Percentiles rank a stretch among this genome's conserved stretches.
Evolutionary conservation across 2,888 invertebrate species (phyloP).

Genomic region (Scaptomyza parva): DNA sequence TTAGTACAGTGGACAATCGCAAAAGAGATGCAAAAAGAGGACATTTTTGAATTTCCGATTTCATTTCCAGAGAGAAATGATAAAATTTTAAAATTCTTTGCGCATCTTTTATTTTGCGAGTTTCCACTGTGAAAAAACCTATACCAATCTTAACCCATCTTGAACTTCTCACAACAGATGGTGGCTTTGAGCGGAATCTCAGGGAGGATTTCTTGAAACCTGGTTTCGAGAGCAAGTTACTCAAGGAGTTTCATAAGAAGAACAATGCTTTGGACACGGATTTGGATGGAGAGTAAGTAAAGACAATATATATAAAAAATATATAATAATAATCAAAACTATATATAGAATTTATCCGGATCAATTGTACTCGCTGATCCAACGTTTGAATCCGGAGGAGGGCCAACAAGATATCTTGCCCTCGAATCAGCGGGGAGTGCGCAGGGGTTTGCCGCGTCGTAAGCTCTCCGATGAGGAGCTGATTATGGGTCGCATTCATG

Average conservation of each 20-base stretch:
- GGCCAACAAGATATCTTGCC: conserved; percentile 75
- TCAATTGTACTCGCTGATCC: conserved; percentile 83
- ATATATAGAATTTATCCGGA: conserved; percentile 81
- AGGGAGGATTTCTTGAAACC: conserved; percentile 87
- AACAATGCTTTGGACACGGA: conserved; percentile 85
- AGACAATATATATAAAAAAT: background rate
- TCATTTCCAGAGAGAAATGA: too few relatives aligned
- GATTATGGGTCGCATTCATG: conserved; percentile 84
- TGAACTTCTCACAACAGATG: conserved; percentile 41
- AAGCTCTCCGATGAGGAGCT: conserved; percentile 83
- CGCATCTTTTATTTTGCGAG: background rate
- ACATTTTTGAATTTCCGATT: too few relatives aligned
- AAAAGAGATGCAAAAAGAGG: background rate
- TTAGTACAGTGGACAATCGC: conserved; percentile 7
- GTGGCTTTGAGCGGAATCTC: conserved; percentile 82
- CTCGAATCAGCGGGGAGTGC: conserved; percentile 69
- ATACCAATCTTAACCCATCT: too few relatives aligned
- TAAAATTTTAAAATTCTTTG: too few relatives aligned
- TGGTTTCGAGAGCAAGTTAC: conserved; percentile 83
- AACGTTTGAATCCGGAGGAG: conserved; percentile 80
- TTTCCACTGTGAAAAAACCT: too few relatives aligned
- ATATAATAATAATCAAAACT: background rate
- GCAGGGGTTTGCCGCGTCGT: conserved; percentile 34
- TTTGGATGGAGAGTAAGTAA: conserved; percentile 86
- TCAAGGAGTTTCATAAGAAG: conserved; percentile 81